phyloP scores from a whole-genome alignment of 2,797 vertebrate species.

The Orestias chungarensis region DNA sequence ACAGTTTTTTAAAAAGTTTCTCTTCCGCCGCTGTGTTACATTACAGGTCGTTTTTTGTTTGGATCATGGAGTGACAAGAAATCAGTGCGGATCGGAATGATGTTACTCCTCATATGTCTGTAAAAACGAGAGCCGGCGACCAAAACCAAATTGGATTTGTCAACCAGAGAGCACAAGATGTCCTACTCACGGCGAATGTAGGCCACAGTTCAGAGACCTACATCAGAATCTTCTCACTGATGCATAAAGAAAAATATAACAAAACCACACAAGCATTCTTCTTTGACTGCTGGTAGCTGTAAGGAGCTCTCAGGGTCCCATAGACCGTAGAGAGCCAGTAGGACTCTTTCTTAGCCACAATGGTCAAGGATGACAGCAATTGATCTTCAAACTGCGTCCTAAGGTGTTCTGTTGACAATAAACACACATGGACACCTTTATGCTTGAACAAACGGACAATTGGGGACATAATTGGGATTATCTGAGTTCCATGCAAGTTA shows the following conservation, averaged over 20 bases:
- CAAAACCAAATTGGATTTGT: constrained; percentile 14
- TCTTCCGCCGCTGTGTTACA: neutral
- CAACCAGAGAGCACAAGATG: constrained; percentile 14
- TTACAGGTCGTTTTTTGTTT: neutral
- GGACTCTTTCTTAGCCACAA: too few species aligned
- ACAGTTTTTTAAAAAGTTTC: neutral
- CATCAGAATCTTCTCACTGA: neutral
- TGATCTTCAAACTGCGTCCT: too few species aligned
- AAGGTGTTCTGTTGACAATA: too few species aligned
- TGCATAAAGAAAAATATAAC: neutral
- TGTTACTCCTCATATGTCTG: constrained; percentile 1
- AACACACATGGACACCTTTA: too few species aligned
- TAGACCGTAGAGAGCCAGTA: too few species aligned
- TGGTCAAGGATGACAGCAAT: too few species aligned
- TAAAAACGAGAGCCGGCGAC: constrained; percentile 4
- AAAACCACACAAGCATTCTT: too few species aligned
- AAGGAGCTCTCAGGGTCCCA: too few species aligned
- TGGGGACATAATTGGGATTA: too few species aligned
- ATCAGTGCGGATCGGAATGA: constrained; percentile 2
- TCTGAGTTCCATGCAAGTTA: too few species aligned
- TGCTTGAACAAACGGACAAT: too few species aligned
- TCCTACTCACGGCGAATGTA: constrained; percentile 6
- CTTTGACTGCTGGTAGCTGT: too few species aligned
- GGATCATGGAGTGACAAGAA: constrained; percentile 1
- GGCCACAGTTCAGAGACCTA: constrained; percentile 6